Percentiles rank a stretch among this genome's conserved stretches.
phyloP scores from a whole-genome alignment of 1,140 invertebrate genomes.

The Drosophila dunni region DNA sequence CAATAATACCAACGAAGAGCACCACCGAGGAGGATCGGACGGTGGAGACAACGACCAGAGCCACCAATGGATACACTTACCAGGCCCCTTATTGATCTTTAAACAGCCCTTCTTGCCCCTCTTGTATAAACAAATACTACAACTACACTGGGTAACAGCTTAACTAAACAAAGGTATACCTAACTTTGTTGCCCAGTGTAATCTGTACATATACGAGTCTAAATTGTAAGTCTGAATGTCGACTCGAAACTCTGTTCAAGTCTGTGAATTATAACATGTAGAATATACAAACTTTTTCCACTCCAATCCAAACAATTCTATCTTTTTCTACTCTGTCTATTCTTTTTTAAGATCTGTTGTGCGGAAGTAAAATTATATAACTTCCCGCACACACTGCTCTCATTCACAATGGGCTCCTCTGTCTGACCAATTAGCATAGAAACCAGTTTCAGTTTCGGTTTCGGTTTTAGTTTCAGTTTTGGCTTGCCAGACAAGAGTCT shows the following conservation, averaged over 20 bases:
- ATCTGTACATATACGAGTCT: slow-evolving; percentile 27
- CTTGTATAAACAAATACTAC: slow-evolving; percentile 12
- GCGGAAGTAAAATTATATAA: slow-evolving; percentile 52
- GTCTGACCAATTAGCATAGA: slow-evolving; percentile 63
- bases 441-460: slow-evolving; percentile 52
- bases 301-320: neutral
- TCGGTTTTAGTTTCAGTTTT: slow-evolving; percentile 41
- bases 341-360: slow-evolving; percentile 17
- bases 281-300: slow-evolving; percentile 26
- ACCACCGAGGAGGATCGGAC: neutral
- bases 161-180: too few relatives aligned
- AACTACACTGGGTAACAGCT: neutral
- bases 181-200: neutral
- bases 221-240: slow-evolving; percentile 12
- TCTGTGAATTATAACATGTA: slow-evolving; percentile 20
- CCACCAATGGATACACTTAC: slow-evolving; percentile 43
- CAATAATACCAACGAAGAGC: neutral
- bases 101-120: slow-evolving; percentile 39
- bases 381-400: slow-evolving; percentile 8
- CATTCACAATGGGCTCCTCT: slow-evolving; percentile 56
- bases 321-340: too few relatives aligned
- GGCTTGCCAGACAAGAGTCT: slow-evolving; percentile 6
- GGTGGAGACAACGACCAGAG: slow-evolving; percentile 18
- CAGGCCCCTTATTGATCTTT: slow-evolving; percentile 12
- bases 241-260: slow-evolving; percentile 19